A percentile compares a stretch with the other conserved stretches of the same genome.
These are phyloP conservation scores for Osmerus eperlanus DNA, from an alignment of 2,113 vertebrate species.

Conservation along the genomic window DNA sequence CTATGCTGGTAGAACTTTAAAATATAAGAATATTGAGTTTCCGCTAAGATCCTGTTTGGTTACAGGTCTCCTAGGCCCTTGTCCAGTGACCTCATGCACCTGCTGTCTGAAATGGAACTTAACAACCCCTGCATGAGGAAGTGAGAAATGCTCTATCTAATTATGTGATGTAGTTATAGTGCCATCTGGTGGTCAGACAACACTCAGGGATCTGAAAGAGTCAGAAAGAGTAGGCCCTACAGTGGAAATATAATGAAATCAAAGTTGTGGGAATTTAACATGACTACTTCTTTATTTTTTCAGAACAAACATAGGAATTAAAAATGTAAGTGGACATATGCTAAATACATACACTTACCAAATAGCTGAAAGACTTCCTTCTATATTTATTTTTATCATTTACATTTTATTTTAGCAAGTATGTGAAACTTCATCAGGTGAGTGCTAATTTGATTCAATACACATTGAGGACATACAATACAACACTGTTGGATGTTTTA, in stretches of 20 bases:
- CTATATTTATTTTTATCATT: background rate
- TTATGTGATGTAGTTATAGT: slow-evolving; percentile 8
- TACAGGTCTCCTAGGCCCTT: slow-evolving; percentile 57
- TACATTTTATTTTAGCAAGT: slow-evolving; percentile 31
- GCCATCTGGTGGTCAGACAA: slow-evolving; percentile 50
- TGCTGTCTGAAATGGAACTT: slow-evolving; percentile 39
- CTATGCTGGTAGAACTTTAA: background rate
- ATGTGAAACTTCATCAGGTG: slow-evolving; percentile 33
- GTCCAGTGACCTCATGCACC: slow-evolving; percentile 44
- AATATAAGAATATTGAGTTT: background rate
- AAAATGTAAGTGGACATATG: slow-evolving; percentile 42
- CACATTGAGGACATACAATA: too few relatives aligned
- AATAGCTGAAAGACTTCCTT: background rate
- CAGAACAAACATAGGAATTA: slow-evolving; percentile 14
- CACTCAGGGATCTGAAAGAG: background rate
- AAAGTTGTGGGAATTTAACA: background rate
- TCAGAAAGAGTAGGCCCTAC: background rate
- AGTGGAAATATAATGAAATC: background rate
- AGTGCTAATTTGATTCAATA: slow-evolving; percentile 5
- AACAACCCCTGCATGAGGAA: slow-evolving; percentile 22
- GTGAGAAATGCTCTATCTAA: slow-evolving; percentile 36
- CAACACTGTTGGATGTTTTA: background rate
- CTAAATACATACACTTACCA: background rate
- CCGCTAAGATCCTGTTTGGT: slow-evolving; percentile 2
- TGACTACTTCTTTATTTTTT: slow-evolving; percentile 24